A percentile compares a stretch with the other conserved stretches of the same genome.
phyloP scores from a whole-genome alignment of 2,797 vertebrate species.

The Gouania willdenowi region DNA sequence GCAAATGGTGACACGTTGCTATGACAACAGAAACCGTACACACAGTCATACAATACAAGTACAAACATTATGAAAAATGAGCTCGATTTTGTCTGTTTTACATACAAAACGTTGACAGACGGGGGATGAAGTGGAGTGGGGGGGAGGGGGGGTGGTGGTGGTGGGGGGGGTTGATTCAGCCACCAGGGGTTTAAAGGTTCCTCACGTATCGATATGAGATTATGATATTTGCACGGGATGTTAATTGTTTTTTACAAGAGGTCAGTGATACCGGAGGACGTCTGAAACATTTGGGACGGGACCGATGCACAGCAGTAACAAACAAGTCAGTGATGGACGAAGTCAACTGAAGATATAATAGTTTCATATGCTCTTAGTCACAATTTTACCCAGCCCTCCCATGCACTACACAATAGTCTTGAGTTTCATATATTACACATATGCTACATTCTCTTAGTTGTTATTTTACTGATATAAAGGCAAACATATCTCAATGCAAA shows the following conservation, averaged over 20 bases:
- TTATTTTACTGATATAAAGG: constrained; percentile 78
- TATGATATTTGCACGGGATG: constrained; percentile 41
- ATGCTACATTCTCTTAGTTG: constrained; percentile 80
- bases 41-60: constrained; percentile 63
- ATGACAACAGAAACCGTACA: constrained; percentile 57
- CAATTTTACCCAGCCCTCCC: constrained; percentile 43
- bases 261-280: constrained; percentile 59
- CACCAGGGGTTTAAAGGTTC: constrained; percentile 32
- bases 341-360: constrained; percentile 72
- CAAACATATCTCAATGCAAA: constrained; percentile 76
- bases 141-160: too few relatives aligned
- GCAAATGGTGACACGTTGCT: constrained; percentile 47
- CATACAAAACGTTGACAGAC: constrained; percentile 68
- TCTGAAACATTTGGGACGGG: constrained; percentile 63
- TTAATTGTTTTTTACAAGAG: constrained; percentile 44
- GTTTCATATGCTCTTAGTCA: constrained; percentile 66
- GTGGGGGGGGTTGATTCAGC: constrained; percentile 44
- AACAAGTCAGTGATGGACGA: constrained; percentile 70
- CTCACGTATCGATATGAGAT: constrained; percentile 37
- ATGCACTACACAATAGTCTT: constrained; percentile 76
- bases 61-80: constrained; percentile 71
- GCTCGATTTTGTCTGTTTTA: constrained; percentile 40
- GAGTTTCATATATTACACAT: constrained; percentile 75
- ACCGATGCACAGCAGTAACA: constrained; percentile 71
- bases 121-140: too few relatives aligned